A percentile compares a stretch with the other conserved stretches of the same genome.
These are phyloP conservation scores for Oryzias celebensis DNA, from an alignment of 2,113 vertebrate genomes.

Conservation along the genomic window DNA sequence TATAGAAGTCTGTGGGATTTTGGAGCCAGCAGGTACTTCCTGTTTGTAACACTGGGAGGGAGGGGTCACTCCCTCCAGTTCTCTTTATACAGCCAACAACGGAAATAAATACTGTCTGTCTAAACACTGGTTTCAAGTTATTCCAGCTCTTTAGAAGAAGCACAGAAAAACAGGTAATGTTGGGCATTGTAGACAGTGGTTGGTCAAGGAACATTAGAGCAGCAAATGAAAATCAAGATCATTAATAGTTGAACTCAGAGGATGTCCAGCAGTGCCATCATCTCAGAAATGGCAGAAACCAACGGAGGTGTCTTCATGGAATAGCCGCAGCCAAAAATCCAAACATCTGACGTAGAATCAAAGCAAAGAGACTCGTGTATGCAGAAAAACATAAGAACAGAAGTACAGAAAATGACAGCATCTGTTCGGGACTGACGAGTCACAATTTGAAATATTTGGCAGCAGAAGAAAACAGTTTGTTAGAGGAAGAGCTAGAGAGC, in stretches of 20 bases:
- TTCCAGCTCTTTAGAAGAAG: constrained; percentile 22
- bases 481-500: neutral
- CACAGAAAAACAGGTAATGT: constrained; percentile 27
- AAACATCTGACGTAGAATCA: neutral
- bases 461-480: neutral
- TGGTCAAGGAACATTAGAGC: constrained; percentile 16
- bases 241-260: constrained; percentile 8
- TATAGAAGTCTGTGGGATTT: too few species aligned
- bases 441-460: constrained; percentile 2
- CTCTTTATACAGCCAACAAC: too few species aligned
- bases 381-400: neutral
- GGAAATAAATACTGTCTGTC: too few species aligned
- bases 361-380: neutral
- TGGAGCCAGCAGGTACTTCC: too few species aligned
- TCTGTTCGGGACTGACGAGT: neutral
- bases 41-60: too few species aligned
- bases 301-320: too few species aligned
- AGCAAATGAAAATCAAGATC: constrained; percentile 24
- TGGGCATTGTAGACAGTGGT: constrained; percentile 21
- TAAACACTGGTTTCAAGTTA: constrained; percentile 27
- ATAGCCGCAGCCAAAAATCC: too few species aligned
- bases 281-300: constrained; percentile 22
- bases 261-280: constrained; percentile 29
- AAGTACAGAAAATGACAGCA: neutral
- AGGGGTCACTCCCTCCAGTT: too few species aligned